These are phyloP conservation scores for Ophiothrix spiculata DNA, from an alignment of 35 echinoderm and acorn worm genomes.

Conservation along the genomic window DNA sequence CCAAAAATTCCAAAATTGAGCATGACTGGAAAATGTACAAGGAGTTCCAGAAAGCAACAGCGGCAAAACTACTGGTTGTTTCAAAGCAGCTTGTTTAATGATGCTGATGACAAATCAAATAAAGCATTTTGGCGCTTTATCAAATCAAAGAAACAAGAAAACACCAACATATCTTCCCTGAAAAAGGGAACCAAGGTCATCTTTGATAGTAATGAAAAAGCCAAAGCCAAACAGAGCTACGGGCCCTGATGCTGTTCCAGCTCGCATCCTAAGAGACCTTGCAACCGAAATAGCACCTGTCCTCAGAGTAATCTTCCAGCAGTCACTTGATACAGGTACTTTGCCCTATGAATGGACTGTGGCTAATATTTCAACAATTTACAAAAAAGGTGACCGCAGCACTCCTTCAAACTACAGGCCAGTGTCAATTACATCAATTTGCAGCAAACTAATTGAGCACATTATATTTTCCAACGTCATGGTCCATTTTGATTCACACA, in stretches of 20 bases:
- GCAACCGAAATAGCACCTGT: neutral
- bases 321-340: neutral
- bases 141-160: slow-evolving; percentile 44
- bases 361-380: neutral
- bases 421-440: neutral
- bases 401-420: neutral
- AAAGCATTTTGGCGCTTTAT: slow-evolving; percentile 46
- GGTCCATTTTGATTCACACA: neutral
- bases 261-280: neutral
- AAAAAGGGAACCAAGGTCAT: neutral
- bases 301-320: neutral
- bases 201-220: neutral
- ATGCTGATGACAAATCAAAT: neutral
- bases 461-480: neutral
- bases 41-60: neutral
- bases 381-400: neutral
- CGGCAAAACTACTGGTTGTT: slow-evolving; percentile 27
- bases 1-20: neutral
- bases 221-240: neutral
- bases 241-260: neutral
- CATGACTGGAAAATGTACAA: slow-evolving; percentile 20
- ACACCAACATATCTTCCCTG: slow-evolving; percentile 2
- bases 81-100: slow-evolving; percentile 20
- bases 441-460: neutral
- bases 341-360: neutral